Conservation (phyloP, 2,113 vertebrate species). For the Ahaetulla prasina region DNA sequence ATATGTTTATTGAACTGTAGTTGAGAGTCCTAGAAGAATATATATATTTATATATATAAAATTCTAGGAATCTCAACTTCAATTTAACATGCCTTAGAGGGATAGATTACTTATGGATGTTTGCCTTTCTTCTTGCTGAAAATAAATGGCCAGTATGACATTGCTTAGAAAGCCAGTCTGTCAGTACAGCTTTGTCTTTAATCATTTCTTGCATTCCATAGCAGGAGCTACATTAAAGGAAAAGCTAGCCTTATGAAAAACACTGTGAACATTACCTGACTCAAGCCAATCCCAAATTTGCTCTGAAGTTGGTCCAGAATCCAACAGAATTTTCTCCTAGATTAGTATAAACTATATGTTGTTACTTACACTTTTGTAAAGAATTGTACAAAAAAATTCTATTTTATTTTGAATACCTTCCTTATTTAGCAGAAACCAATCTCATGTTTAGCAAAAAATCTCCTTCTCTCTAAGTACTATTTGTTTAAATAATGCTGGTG, state of each 20-base stretch:
- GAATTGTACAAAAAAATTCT: not conserved
- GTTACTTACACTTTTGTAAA: not conserved
- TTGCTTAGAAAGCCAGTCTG: slow-evolving; percentile 43
- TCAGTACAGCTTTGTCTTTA: not conserved
- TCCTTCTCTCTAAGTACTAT: not conserved
- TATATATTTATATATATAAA: too few relatives aligned
- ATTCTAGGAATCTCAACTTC: slow-evolving; percentile 5
- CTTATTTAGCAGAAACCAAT: not conserved
- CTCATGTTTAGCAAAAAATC: not conserved
- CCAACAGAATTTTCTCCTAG: not conserved
- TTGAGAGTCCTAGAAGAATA: slow-evolving; percentile 39
- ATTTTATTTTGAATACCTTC: not conserved
- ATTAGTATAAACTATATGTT: not conserved
- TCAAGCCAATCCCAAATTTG: not conserved
- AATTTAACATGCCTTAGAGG: slow-evolving; percentile 40
- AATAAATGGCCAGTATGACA: slow-evolving; percentile 50
- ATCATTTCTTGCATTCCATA: slow-evolving; percentile 36
- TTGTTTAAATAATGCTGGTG: too few relatives aligned
- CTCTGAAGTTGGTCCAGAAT: not conserved
- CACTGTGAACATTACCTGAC: slow-evolving; percentile 2
- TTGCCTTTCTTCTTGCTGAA: slow-evolving; percentile 55
- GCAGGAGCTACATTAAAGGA: not conserved
- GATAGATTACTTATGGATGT: slow-evolving; percentile 57
- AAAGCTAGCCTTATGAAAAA: not conserved
- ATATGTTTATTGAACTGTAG: slow-evolving; percentile 48